Conservation (phyloP, 2,113 vertebrate genomes). For the Spermophilus dauricus region DNA sequence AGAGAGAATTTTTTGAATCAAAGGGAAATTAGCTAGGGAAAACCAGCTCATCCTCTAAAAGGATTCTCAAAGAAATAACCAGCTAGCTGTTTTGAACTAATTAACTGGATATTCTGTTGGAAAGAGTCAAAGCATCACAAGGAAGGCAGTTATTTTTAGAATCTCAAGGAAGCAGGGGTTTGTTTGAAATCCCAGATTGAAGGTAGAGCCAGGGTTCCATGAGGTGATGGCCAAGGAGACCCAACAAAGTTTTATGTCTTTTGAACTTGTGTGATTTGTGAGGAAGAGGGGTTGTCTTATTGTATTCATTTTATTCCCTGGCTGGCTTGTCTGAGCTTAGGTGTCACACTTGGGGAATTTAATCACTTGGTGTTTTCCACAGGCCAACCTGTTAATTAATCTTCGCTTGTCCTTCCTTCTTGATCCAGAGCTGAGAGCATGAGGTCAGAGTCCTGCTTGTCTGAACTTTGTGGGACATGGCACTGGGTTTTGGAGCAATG, state of each 20-base stretch:
- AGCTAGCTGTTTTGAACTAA: constrained; percentile 83
- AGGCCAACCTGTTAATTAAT: neutral
- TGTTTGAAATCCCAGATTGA: neutral
- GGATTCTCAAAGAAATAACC: constrained; percentile 81
- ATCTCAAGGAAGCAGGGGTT: constrained; percentile 21
- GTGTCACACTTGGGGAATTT: neutral
- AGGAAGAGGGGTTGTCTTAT: neutral
- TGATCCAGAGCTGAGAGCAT: neutral
- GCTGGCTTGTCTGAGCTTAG: constrained; percentile 24
- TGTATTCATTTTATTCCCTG: neutral
- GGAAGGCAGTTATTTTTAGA: constrained; percentile 86
- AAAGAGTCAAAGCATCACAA: constrained; percentile 86
- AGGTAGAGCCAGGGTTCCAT: neutral
- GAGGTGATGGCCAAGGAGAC: neutral
- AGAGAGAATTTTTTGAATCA: constrained; percentile 18
- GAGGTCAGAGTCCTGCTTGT: neutral
- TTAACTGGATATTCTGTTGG: constrained; percentile 83
- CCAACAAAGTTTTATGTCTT: constrained; percentile 2
- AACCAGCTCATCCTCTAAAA: constrained; percentile 81
- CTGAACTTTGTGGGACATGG: neutral
- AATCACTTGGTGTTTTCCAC: constrained; percentile 26
- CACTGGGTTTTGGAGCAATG: neutral
- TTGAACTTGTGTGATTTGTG: neutral
- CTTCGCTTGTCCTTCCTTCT: neutral
- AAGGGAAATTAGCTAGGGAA: constrained; percentile 72